Conservation (phyloP, 1,140 invertebrate genomes). For the Meloidogyne hapla region DNA sequence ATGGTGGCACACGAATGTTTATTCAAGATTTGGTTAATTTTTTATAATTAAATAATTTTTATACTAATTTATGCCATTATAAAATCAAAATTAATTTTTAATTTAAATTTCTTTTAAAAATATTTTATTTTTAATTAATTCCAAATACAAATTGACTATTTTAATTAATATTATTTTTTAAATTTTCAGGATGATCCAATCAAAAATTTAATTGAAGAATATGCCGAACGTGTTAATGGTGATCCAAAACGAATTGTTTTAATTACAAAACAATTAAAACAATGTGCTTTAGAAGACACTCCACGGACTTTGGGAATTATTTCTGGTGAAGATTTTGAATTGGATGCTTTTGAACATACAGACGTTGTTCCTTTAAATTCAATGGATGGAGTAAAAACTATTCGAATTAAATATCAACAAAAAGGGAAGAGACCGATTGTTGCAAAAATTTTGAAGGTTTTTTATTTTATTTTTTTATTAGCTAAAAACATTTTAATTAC, state of each 20-base stretch:
- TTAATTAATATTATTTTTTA: too few relatives aligned
- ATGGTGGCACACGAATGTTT: background rate
- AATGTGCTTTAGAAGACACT: conserved; percentile 13
- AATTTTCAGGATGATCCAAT: conserved; percentile 16
- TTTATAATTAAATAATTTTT: background rate
- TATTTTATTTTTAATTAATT: too few relatives aligned
- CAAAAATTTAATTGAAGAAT: conserved; percentile 21
- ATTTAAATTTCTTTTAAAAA: too few relatives aligned
- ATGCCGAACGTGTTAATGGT: conserved; percentile 13
- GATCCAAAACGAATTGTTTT: conserved; percentile 19
- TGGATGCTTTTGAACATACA: conserved; percentile 33
- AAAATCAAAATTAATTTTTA: background rate
- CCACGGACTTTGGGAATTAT: conserved; percentile 23
- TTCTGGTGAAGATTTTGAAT: background rate
- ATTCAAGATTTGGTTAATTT: conserved; percentile 24
- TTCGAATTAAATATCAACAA: conserved; percentile 28
- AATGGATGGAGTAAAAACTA: background rate
- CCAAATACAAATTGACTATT: too few relatives aligned
- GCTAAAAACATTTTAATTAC: too few relatives aligned
- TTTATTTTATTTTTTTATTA: too few relatives aligned
- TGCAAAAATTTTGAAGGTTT: conserved; percentile 23
- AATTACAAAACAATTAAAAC: conserved; percentile 18
- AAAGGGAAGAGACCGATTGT: conserved; percentile 30
- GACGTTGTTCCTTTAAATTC: background rate
- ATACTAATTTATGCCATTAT: too few relatives aligned